Evolutionary conservation across 2,797 vertebrate genomes (phyloP), one percentile per base, ranked within the genome.

Genomic region (Trachurus trachurus): DNA sequence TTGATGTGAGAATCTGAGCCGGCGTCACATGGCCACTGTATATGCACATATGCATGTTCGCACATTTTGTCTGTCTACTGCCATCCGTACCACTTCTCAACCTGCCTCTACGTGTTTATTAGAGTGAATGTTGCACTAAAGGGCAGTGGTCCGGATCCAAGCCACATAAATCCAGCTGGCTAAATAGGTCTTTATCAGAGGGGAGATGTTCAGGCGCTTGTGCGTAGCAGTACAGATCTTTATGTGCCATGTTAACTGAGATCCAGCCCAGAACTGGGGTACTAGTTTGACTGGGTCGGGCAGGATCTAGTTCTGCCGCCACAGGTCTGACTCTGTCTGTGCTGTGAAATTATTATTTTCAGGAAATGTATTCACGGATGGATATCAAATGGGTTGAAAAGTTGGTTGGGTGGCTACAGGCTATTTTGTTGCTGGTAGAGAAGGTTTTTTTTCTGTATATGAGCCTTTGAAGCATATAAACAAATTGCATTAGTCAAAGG

Each of bases 21-120:
- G 47, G n/a, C 72, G 68, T 74, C 83, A 68, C 52, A 59, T 81
- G 76, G 62, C 12, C 13, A 63, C 22, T 44, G 34, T 59, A 59
- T 40, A 40, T 60, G 39, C 58, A 68, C 69, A 50, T 66, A 58
- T 63, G 47, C 68, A 66, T 74, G 47, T 6, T 0, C 59, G 73
- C 63, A 53, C 47, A 26, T 34, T 47, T 61, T 58, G 71, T 29
- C 56, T 2, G 0, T 60, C 34, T 11, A 5, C 13, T 58, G n/a
- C 53, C 71, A 59, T 65, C 57, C 40, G 61, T 13, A 67, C n/a
- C 34, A 29, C 45, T 65, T 64, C 11, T 58, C 42, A 54, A 22
- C 50, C 52, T 58, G 50, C 44, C 40, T 26, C 49, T 21, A 22
- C 47, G 47, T 53, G 5, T 52, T 77, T 29, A 57, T 31, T 68